Conservation (phyloP, 2,113 vertebrate genomes). For the Phylloscopus whistleri region DNA sequence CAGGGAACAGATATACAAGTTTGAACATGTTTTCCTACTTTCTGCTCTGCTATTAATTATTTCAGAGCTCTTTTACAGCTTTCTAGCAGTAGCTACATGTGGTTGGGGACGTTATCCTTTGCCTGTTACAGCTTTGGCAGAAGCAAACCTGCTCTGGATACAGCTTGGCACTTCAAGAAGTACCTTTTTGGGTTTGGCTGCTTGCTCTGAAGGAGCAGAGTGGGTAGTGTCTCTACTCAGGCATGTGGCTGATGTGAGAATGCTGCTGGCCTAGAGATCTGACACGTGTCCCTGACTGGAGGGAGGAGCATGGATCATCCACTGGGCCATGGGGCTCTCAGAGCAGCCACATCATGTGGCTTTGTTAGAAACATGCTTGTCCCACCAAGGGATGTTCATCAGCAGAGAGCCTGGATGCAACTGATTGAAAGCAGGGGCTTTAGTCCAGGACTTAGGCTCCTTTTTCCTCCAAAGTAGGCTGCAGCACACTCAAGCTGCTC, state of each 20-base stretch:
- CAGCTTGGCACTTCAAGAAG: neutral
- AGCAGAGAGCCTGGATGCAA: neutral
- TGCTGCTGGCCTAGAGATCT: neutral
- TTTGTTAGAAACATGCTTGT: neutral
- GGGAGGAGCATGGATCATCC: rapidly evolving
- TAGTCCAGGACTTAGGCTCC: neutral
- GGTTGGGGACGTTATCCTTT: neutral
- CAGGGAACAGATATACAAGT: neutral
- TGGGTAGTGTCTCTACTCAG: neutral
- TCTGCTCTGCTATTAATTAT: neutral
- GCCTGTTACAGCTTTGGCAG: neutral
- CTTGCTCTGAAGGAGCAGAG: neutral
- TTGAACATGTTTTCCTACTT: neutral
- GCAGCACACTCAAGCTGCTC: neutral
- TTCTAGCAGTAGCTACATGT: neutral
- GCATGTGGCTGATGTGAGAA: neutral
- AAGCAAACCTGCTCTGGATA: neutral
- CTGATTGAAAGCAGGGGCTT: neutral
- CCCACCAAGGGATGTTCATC: neutral
- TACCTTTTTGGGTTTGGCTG: neutral
- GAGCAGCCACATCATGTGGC: rapidly evolving
- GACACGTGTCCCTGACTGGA: rapidly evolving
- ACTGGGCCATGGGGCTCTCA: rapidly evolving
- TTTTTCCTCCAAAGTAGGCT: neutral
- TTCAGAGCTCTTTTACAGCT: neutral